phyloP scores from a whole-genome alignment of 2,797 vertebrate genomes.

The Platyrinchus mystaceus region DNA sequence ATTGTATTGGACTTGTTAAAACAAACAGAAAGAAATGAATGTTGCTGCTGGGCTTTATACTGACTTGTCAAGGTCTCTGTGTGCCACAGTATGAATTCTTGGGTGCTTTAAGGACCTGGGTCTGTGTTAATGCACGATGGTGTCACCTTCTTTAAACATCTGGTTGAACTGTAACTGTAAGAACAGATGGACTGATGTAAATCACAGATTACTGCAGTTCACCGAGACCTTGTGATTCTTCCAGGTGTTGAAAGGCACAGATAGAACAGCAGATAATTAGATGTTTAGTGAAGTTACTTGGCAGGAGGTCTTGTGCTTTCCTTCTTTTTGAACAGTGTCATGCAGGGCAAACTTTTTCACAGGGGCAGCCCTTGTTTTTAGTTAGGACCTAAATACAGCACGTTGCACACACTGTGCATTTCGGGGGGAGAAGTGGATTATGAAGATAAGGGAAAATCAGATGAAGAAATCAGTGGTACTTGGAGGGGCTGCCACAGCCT shows the following conservation, averaged over 20 bases:
- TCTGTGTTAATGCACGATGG: neutral
- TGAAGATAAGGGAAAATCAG: neutral
- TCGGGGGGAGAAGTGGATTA: neutral
- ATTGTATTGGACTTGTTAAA: neutral
- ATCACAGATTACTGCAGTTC: neutral
- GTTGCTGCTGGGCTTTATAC: neutral
- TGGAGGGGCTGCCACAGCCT: neutral
- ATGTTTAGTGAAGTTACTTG: neutral
- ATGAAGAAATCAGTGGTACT: neutral
- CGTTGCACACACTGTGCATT: neutral
- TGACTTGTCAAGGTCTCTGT: neutral
- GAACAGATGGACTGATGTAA: neutral
- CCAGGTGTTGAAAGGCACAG: neutral
- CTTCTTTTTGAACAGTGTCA: neutral
- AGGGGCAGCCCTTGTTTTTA: neutral
- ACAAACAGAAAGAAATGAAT: neutral
- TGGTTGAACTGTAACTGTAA: neutral
- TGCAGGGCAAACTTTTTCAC: neutral
- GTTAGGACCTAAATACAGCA: neutral
- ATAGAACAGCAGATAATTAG: conserved; percentile 1
- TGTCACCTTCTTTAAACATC: neutral
- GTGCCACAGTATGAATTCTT: neutral
- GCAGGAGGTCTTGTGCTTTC: neutral
- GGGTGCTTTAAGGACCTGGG: neutral
- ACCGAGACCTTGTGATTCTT: neutral